A percentile compares a stretch with the other conserved stretches of the same genome.
Evolutionary conservation across 2,113 vertebrate species (phyloP).

Genomic region (Elgaria multicarinata): DNA sequence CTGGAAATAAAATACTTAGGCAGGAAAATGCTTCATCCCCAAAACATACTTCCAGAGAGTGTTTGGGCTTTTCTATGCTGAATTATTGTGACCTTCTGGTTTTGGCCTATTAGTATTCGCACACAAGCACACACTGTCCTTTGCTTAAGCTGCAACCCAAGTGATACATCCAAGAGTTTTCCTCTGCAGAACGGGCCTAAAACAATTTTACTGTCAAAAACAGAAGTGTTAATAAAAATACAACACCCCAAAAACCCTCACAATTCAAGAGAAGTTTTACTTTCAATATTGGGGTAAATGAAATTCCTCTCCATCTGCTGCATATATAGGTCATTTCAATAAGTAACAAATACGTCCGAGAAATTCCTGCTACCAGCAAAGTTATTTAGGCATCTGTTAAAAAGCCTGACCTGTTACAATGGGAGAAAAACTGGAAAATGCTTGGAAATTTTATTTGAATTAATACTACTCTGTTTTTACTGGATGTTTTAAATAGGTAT

Average conservation of each 20-base stretch:
- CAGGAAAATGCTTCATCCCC: slow-evolving; percentile 30
- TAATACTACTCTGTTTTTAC: slow-evolving; percentile 61
- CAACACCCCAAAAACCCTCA: slow-evolving; percentile 48
- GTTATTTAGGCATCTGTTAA: slow-evolving; percentile 72
- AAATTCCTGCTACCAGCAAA: slow-evolving; percentile 68
- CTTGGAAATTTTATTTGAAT: slow-evolving; percentile 64
- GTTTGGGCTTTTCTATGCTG: neutral
- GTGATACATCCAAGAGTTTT: slow-evolving; percentile 64
- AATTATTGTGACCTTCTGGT: slow-evolving; percentile 45
- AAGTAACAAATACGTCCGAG: slow-evolving; percentile 67
- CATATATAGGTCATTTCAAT: slow-evolving; percentile 66
- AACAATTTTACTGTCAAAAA: slow-evolving; percentile 59
- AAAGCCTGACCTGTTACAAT: slow-evolving; percentile 66
- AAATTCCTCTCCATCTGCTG: slow-evolving; percentile 70
- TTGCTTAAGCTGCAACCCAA: slow-evolving; percentile 54
- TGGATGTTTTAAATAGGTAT: slow-evolving; percentile 58
- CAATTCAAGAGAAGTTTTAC: slow-evolving; percentile 48
- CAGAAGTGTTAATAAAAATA: slow-evolving; percentile 73
- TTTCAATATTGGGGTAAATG: slow-evolving; percentile 59
- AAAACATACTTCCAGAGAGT: slow-evolving; percentile 33
- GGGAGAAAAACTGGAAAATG: slow-evolving; percentile 50
- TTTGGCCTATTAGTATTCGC: slow-evolving; percentile 11
- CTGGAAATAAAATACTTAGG: slow-evolving; percentile 40
- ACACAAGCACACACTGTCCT: slow-evolving; percentile 34
- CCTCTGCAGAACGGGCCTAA: slow-evolving; percentile 54